Base-by-base conservation (phyloP, 2,113 vertebrate genomes). In the Hippocampus comes region DNA sequence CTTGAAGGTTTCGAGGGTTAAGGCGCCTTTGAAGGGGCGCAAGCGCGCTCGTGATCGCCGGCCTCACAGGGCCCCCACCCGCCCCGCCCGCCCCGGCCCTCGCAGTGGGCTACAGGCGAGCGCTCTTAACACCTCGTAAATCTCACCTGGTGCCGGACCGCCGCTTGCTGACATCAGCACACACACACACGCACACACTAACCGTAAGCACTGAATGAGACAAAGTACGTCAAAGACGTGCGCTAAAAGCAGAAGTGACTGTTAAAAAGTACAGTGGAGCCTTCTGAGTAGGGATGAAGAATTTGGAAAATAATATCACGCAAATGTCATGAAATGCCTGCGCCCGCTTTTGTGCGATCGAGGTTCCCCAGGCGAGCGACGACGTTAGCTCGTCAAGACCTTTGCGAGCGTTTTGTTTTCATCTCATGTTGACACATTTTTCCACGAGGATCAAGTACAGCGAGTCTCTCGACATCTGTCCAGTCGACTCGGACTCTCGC, bases 81-180 rank as follows among this genome's bases (percentile, higher is more conserved):
- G 25, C 25, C 63, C 66, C 30, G 3, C 69, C 57, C 67, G 67
- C 72, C 59, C 69, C 27, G 78, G 66, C 72, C 41, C 79, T 64
- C 70, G 38, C 23, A 68, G 76, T 70, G 68, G 59, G 80, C 82
- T 88, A 49, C 87, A 87, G 88, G 84, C 86, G 25, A 76, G 74
- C 85, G 64, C 90, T 91, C 84, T 83, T 84, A 82, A 88, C 91
- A 91, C 89, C 85, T 86, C 87, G 80, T 93, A 91, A 92, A 92
- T 91, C 82, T 88, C 89, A 91, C 88, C 90, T 91, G 88, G 83
- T 81, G 42, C 71, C 69, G 61, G 70, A 43, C 73, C 1, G 14
- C 82, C 69, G 78, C 34, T 38, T 38, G 34, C 82, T 86, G 81
- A 88, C 82, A 81, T 78, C 43, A 70, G 38, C 12, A 34, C 30